phyloP scores from a whole-genome alignment of 1,140 invertebrate genomes.

The Camponotus pennsylvanicus region DNA sequence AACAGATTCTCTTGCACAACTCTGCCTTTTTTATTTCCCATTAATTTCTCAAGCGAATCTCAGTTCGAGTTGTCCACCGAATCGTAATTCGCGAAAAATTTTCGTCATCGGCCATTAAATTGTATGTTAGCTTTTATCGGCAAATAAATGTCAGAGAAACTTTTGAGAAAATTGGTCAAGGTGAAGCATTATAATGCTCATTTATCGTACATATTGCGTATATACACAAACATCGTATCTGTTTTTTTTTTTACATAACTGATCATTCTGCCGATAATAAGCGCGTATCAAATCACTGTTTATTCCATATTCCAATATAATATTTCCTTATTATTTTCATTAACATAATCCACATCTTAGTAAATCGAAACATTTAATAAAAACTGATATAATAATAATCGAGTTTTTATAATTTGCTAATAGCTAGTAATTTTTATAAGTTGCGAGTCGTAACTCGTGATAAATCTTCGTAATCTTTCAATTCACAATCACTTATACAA shows the following conservation, averaged over 20 bases:
- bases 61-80: not conserved
- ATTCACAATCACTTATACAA: not conserved
- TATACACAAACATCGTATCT: not conserved
- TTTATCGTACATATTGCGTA: not conserved
- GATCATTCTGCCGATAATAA: slow-evolving; percentile 1
- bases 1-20: slow-evolving; percentile 30
- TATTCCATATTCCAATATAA: not conserved
- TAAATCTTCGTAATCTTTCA: not conserved
- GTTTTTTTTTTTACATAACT: slow-evolving; percentile 2
- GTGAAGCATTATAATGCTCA: slow-evolving; percentile 5
- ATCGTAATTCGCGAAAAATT: slow-evolving; percentile 30
- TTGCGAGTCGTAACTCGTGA: not conserved
- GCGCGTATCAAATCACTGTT: not conserved
- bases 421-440: not conserved
- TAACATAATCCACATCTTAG: not conserved
- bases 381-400: slow-evolving; percentile 1
- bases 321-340: not conserved
- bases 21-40: slow-evolving; percentile 4
- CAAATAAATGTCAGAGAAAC: slow-evolving; percentile 34
- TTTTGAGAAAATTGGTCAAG: slow-evolving; percentile 57
- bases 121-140: slow-evolving; percentile 1
- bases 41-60: slow-evolving; percentile 52
- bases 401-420: not conserved
- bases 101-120: slow-evolving; percentile 30
- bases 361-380: slow-evolving; percentile 5